A percentile compares a stretch with the other conserved stretches of the same genome.
These are phyloP conservation scores for Gobio gobio DNA, from an alignment of 2,113 vertebrate genomes.

Conservation along the genomic window DNA sequence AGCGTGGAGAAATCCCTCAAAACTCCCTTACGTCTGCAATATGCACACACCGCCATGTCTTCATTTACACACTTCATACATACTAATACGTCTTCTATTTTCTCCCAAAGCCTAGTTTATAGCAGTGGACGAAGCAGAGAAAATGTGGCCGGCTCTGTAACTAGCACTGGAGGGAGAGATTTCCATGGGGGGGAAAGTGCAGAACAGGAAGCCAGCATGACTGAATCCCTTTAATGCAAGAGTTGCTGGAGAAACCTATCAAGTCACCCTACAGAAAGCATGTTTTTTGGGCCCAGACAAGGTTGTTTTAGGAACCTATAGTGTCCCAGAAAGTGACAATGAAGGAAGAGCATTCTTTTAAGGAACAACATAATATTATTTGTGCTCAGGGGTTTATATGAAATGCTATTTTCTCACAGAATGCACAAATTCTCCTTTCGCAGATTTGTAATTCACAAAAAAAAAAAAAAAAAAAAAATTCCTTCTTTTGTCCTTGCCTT, in stretches of 20 bases:
- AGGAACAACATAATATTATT: conserved; percentile 33
- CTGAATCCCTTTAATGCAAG: conserved; percentile 39
- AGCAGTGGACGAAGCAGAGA: conserved; percentile 47
- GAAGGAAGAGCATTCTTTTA: conserved; percentile 18
- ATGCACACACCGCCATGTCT: conserved; percentile 68
- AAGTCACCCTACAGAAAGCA: conserved; percentile 43
- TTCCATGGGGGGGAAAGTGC: conserved; percentile 44
- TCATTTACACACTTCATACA: conserved; percentile 73
- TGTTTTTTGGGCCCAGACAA: conserved; percentile 25
- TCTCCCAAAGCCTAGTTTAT: conserved; percentile 55
- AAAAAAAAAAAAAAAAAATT: not conserved
- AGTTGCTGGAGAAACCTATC: conserved; percentile 52
- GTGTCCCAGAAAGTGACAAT: conserved; percentile 9
- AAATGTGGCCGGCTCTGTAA: conserved; percentile 53
- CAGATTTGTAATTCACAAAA: conserved; percentile 8
- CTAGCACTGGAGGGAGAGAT: conserved; percentile 54
- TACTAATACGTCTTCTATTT: conserved; percentile 67
- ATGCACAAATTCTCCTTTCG: conserved; percentile 4
- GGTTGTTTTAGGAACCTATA: not conserved
- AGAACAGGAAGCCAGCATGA: conserved; percentile 48
- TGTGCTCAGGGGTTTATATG: not conserved
- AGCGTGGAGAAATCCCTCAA: conserved; percentile 66
- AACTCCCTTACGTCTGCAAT: conserved; percentile 74
- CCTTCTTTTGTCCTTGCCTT: conserved; percentile 14
- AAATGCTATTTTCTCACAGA: not conserved